These are phyloP conservation scores for Colinus virginianus DNA, from an alignment of 2,113 vertebrate genomes.

Conservation along the genomic window DNA sequence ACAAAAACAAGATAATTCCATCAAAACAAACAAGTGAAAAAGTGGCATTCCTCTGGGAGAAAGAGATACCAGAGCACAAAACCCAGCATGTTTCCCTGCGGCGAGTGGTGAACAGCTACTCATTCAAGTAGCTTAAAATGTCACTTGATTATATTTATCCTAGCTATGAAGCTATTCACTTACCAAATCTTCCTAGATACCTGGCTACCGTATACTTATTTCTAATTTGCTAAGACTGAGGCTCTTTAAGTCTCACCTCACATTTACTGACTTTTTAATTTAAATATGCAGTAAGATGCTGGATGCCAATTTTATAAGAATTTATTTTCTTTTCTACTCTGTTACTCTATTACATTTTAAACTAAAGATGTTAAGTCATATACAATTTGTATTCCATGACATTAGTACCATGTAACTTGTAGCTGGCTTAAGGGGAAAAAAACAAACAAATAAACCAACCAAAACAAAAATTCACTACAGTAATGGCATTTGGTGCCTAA, in stretches of 20 bases:
- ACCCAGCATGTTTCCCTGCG: neutral
- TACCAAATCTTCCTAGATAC: neutral
- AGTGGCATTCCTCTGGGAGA: neutral
- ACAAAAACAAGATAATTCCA: constrained; percentile 35
- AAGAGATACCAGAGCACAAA: neutral
- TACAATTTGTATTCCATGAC: neutral
- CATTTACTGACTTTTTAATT: neutral
- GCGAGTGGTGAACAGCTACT: neutral
- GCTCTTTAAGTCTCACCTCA: neutral
- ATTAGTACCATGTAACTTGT: neutral
- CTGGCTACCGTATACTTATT: neutral
- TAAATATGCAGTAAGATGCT: neutral
- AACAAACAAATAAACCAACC: neutral
- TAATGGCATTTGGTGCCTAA: neutral
- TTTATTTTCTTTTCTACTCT: neutral
- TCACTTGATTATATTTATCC: neutral
- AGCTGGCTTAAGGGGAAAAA: neutral
- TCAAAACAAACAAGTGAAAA: constrained; percentile 51
- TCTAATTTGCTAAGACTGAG: neutral
- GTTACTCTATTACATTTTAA: neutral
- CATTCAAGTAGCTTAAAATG: neutral
- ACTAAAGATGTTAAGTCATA: neutral
- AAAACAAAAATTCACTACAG: neutral
- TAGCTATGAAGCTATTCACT: neutral
- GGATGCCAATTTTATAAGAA: neutral